Evolutionary conservation across 2,797 vertebrate genomes (phyloP), one percentile per base, ranked within the genome.

Genomic region (Podarcis lilfordi): DNA sequence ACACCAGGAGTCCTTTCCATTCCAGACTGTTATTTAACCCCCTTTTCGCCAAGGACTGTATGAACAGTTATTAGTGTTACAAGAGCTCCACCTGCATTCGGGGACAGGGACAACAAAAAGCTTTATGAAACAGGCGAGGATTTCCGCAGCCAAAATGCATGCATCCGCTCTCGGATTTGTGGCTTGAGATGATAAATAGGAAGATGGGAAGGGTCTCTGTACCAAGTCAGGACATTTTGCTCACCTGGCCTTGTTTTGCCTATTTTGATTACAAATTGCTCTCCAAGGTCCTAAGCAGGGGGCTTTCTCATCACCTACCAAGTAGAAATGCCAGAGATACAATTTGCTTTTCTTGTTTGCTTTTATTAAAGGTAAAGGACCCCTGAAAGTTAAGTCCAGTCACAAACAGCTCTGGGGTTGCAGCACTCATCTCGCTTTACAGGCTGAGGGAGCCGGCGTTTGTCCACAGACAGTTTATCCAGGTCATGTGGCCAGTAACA

Each of bases 71-170:
- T 84, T 43, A 83, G 83, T 3, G 1, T 82, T 77, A 77, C 86
- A 89, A 93, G 91, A 86, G 92, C 92, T 90, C 89, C 87, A 85
- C 85, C 82, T 80, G 37, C 2, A 27, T 45, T 87, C 75, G 15
- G 35, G 0, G 3, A 59, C 1, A 0, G 72, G 92, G 19, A 82
- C 76, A 86, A 77, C 72, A n/a, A 37, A 15, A 61, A 87, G 64
- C 15, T 77, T 27, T 81, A 37, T 64, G 0, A 0, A 13, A 3
- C 29, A 59, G 3, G 21, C 68, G 64, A 71, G 45, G 11, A 80
- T 80, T 86, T 69, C 66, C 35, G 43, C 15, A 27, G 37, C 37
- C 27, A 7, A 29, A 19, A 23, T 40, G n/a, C 21, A 27, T 7
- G 32, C 35, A n/a, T 35, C 50, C 10, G n/a, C 21, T 59, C 17